Evolutionary conservation across 1,140 invertebrate species (phyloP), one percentile per base, ranked within the genome.

Genomic region (Temnothorax longispinosus): DNA sequence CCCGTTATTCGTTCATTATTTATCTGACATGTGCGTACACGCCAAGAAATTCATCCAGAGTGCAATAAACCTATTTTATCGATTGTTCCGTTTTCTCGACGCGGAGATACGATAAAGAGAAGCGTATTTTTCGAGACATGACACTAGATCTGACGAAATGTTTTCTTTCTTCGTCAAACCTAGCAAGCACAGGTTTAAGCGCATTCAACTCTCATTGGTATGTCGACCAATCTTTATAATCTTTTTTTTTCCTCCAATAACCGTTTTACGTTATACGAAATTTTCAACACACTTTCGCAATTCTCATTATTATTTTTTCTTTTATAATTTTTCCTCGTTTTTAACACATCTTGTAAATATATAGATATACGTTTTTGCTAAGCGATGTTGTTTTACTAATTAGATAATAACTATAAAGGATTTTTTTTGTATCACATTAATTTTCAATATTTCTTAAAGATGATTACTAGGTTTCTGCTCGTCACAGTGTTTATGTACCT

Each of bases 371-470:
- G 18, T 32, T 41, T 74, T 65, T 62, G 27, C 27, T 27, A 27
- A 72, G 32, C 67, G 32, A 58, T 82, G 10, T 50, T 54, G 58
- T 58, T 80, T 69, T 80, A 27, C n/a, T 75, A 21, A 75, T 27
- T 38, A 84, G 56, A 60, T 52, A 18, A 18, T 54, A 84, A 76
- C 78, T 87, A 88, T 67, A 84, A 81, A 77, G 71, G 58, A 90
- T 84, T 87, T 75, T 88, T 87, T 75, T 88, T 50, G 87, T 91
- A 91, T 91, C 87, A 89, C 87, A 90, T 85, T 80, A 85, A 90
- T 64, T 88, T 35, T 88, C 67, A 67, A 87, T 87, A 54, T 85
- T 84, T 88, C 58, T 85, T 86, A 81, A 75, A 84, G 27, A 80
- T 47, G 15, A 85, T 52, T 67, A 18, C 2, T 54, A 10, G 35